phyloP scores from a whole-genome alignment of 2,797 vertebrate genomes.

The Alcedo quadribrachys region DNA sequence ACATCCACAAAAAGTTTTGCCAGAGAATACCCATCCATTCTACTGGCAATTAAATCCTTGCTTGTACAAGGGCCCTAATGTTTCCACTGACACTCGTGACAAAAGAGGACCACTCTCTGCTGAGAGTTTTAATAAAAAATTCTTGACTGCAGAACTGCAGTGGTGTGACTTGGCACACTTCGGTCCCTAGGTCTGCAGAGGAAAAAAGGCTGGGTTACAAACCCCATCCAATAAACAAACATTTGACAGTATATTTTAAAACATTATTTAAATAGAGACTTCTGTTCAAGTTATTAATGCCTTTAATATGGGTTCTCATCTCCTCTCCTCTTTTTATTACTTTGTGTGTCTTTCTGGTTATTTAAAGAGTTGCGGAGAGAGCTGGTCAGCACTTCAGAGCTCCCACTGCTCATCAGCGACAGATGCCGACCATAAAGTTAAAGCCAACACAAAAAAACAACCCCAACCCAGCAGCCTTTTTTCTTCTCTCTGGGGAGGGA shows the following conservation, averaged over 20 bases:
- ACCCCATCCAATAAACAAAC: background rate
- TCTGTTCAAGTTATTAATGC: conserved; percentile 54
- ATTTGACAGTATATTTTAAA: conserved; percentile 15
- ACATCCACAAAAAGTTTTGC: background rate
- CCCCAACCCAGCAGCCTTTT: background rate
- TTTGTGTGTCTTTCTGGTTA: conserved; percentile 57
- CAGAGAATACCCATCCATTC: background rate
- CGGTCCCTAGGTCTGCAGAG: background rate
- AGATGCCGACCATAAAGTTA: conserved; percentile 36
- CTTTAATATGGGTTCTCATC: conserved; percentile 64
- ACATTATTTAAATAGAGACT: conserved; percentile 40
- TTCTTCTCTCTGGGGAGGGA: background rate
- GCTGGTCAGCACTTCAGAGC: conserved; percentile 45
- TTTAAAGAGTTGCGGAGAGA: conserved; percentile 40
- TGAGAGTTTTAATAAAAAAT: background rate
- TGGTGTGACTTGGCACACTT: background rate
- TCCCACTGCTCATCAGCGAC: conserved; percentile 22
- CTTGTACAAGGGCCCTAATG: background rate
- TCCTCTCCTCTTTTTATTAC: conserved; percentile 53
- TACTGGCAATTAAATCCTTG: background rate
- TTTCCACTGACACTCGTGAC: background rate
- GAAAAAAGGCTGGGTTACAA: background rate
- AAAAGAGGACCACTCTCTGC: background rate
- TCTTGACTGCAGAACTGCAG: background rate
- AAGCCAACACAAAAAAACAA: background rate